These are phyloP conservation scores for Laterallus jamaicensis DNA, from an alignment of 2,113 vertebrate genomes.

Conservation along the genomic window DNA sequence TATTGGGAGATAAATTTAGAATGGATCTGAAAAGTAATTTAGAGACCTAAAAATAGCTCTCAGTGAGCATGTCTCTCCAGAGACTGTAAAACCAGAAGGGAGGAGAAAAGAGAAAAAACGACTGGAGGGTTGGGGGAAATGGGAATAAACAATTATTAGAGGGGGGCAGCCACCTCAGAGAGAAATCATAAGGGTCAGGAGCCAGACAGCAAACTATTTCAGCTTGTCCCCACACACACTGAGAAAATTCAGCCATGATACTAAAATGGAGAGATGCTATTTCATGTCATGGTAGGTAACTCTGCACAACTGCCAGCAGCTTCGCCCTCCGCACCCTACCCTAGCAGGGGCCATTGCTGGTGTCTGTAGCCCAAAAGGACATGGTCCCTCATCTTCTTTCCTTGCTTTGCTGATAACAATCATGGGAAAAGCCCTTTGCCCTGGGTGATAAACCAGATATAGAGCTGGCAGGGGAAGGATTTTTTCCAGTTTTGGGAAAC, in stretches of 20 bases:
- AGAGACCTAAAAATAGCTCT: constrained; percentile 20
- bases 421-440: rapidly evolving
- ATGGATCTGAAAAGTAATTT: constrained; percentile 32
- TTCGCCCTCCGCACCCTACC: background rate
- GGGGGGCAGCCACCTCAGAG: background rate
- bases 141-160: background rate
- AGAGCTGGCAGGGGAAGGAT: background rate
- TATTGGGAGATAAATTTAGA: constrained; percentile 41
- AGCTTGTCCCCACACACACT: background rate
- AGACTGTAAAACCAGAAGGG: background rate
- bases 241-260: background rate
- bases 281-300: background rate
- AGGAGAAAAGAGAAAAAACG: background rate
- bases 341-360: rapidly evolving
- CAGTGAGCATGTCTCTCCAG: background rate
- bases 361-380: rapidly evolving
- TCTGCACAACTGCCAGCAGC: rapidly evolving
- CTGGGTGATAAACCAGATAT: rapidly evolving
- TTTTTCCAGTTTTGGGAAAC: background rate
- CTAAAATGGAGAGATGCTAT: background rate
- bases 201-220: background rate
- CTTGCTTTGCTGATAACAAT: background rate
- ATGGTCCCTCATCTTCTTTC: background rate
- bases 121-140: background rate
- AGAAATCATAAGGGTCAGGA: background rate